Evolutionary conservation across 1,140 invertebrate species (phyloP), one percentile per base, ranked within the genome.

Genomic region (Campoletis sonorensis): DNA sequence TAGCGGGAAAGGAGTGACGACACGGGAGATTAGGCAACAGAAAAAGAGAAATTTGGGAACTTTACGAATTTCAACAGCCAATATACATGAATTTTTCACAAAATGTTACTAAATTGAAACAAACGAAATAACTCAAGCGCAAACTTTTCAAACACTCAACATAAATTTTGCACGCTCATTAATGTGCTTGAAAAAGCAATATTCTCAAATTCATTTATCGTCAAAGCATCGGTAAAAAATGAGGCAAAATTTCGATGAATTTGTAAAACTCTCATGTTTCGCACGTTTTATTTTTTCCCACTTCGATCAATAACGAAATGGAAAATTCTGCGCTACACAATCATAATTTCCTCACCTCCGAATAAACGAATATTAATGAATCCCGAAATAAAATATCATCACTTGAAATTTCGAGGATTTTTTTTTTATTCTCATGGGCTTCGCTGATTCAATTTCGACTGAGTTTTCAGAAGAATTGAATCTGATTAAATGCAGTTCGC

Each of bases 1-100:
- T n/a, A 64, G 61, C 10, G 61, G 27, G 61, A 61, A n/a, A 64
- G 51, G n/a, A 54, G 51, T 54, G 51, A 54, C 18, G 51, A 54
- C 51, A 21, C 18, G 51, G 51, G 51, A 54, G n/a, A 54, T 54
- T 54, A 21, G 16, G 18, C 51, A 21, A 21, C 4, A 1, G 51
- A n/a, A 21, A 54, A 54, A 21, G 51, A n/a, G 51, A 5, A 64
- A 26, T 13, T 64, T 26, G 21, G 1, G 5, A 64, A 27, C 61
- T 64, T 26, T 26, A 26, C 61, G 49, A 18, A 75, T 75, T 51
- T 75, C 58, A 75, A 75, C 45, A 75, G 72, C 72, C 72, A 75
- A 75, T 58, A 49, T 73, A 40, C 70, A 16, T n/a, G 16, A 13
- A 4, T 51, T 40, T 73, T 49, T 15, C 40, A 40, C 11, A 4